These are phyloP conservation scores for Machimus atricapillus DNA, from an alignment of 2,888 invertebrate species.

Conservation along the genomic window DNA sequence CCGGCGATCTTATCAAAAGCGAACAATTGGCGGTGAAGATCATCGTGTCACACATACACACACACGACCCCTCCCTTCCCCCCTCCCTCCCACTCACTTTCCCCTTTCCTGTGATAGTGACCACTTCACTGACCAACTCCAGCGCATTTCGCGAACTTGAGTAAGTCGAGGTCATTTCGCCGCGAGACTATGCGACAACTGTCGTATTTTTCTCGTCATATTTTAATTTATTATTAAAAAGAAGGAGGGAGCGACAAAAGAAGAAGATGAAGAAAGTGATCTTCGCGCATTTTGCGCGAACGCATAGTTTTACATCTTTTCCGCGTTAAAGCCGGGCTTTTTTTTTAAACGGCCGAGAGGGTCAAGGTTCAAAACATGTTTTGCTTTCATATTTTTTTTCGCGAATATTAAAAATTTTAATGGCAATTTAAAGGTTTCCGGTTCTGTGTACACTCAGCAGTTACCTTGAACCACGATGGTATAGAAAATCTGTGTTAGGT, in stretches of 20 bases:
- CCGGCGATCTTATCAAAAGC: not conserved
- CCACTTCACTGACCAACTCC: not conserved
- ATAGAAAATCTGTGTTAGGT: not conserved
- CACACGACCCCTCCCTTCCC: too few species aligned
- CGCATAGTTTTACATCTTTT: not conserved
- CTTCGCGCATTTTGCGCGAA: not conserved
- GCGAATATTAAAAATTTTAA: not conserved
- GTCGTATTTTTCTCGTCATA: not conserved
- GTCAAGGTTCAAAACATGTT: not conserved
- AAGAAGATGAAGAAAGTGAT: not conserved
- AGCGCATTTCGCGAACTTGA: not conserved
- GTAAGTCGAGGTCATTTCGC: not conserved
- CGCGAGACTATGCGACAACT: not conserved
- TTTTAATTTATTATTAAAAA: not conserved
- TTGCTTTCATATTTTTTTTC: not conserved
- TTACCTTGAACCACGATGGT: not conserved
- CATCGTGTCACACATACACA: not conserved
- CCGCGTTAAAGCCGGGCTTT: not conserved
- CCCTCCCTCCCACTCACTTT: not conserved
- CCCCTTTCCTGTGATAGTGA: not conserved
- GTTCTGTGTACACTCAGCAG: not conserved
- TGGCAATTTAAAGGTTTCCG: not conserved
- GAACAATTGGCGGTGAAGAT: not conserved
- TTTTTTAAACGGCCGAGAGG: not conserved
- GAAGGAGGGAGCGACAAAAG: not conserved